Evolutionary conservation across 1,140 invertebrate species (phyloP), one percentile per base, ranked within the genome.

Genomic region (Diachasmimorpha longicaudata): DNA sequence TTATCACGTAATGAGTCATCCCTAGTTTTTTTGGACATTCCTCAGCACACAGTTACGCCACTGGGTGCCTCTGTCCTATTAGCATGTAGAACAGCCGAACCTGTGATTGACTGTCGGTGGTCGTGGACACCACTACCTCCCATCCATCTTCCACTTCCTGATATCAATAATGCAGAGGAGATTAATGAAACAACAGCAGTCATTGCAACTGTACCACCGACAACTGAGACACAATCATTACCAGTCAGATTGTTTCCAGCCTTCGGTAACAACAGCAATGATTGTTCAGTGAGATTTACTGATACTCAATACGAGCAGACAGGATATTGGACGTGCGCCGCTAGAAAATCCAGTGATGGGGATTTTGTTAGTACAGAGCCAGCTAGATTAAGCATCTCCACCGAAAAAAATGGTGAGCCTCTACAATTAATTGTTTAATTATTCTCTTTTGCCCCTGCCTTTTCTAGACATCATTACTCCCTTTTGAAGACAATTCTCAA

Each of bases 291-390:
- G 25, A 80, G 87, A 76, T 89, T 89, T 79, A 85, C 84, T 5
- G 85, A 86, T 72, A 84, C 82, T 31, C 84, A 86, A 76, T 80
- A 87, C 74, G 87, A 89, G 76, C 87, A 88, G 74, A 85, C 83
- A 66, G 88, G 88, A 76, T 87, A 87, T 72, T 89, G 88, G 88
- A 88, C 84, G 67, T 89, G 88, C 67, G 86, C 86, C 8, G 88
- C 84, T 9, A 81, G 87, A 76, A 77, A 70, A 70, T 81, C 82
- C 37, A 75, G 79, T 11, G 83, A 83, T 52, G 84, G 85, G 75
- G 76, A 82, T 78, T 88, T 89, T 81, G 86, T 83, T 21, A 85
- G 84, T 74, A 87, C 87, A 11, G 77, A 81, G 44, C 86, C 88
- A 0, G 86, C 87, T 5, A 88, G 85, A 76, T 81, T 89, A 19